phyloP scores from a whole-genome alignment of 2,797 vertebrate genomes.

The Centropyge bicolor region DNA sequence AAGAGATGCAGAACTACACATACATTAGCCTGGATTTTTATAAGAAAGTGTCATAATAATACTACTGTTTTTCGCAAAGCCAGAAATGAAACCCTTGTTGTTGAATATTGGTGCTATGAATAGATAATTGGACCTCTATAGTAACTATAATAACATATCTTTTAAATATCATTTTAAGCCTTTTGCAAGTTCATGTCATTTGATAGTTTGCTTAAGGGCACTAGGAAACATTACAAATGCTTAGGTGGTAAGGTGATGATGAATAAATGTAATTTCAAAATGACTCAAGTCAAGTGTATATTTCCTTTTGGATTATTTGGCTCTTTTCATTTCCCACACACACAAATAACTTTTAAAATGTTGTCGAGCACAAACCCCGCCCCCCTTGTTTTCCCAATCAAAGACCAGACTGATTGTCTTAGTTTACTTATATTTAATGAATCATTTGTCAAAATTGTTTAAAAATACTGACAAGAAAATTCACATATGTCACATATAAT shows the following conservation, averaged over 20 bases:
- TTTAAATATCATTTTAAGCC: neutral
- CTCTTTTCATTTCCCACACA: neutral
- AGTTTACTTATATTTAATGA: conserved; percentile 18
- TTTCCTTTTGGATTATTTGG: neutral
- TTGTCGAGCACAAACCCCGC: neutral
- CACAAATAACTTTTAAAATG: neutral
- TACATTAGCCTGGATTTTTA: neutral
- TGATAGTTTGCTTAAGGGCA: neutral
- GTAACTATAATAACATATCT: neutral
- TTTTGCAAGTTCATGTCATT: neutral
- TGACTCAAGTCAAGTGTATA: neutral
- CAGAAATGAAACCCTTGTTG: too few species aligned
- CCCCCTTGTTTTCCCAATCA: too few species aligned
- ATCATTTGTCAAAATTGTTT: neutral
- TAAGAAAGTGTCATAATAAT: neutral
- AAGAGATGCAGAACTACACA: neutral
- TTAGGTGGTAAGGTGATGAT: neutral
- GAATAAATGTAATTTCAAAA: neutral
- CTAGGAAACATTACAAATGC: neutral
- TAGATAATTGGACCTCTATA: neutral
- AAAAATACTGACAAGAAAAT: conserved; percentile 6
- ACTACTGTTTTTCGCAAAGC: neutral
- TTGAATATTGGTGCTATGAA: neutral
- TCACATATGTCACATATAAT: neutral
- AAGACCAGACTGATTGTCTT: neutral